Percentiles rank a stretch among this genome's conserved stretches.
Conservation (phyloP, 2,888 invertebrate species). For the Thera britannica region DNA sequence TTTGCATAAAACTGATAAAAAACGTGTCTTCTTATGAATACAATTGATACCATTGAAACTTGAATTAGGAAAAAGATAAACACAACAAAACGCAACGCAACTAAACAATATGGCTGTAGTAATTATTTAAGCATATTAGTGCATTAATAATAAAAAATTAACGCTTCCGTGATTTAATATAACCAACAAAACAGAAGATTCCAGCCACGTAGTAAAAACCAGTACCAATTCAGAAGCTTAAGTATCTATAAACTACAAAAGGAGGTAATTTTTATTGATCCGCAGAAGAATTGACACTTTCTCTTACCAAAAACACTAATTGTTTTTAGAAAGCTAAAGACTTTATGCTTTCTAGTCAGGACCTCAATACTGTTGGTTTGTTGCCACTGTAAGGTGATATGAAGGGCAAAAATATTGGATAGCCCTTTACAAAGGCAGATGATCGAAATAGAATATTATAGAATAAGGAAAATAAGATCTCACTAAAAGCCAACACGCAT, state of each 20-base stretch:
- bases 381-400: background rate
- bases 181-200: background rate
- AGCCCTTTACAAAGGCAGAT: background rate
- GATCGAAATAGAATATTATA: no score
- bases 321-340: slow-evolving; percentile 39
- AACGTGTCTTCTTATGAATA: no score
- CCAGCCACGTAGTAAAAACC: background rate
- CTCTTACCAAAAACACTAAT: slow-evolving; percentile 42
- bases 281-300: slow-evolving; percentile 37
- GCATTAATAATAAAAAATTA: background rate
- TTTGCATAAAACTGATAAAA: no score
- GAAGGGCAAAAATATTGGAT: background rate
- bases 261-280: slow-evolving; percentile 36
- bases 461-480: no score
- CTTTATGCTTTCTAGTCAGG: slow-evolving; percentile 44
- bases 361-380: slow-evolving; percentile 27
- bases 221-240: background rate
- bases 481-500: no score
- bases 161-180: background rate
- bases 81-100: no score
- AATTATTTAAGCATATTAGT: background rate
- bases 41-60: no score
- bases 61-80: no score
- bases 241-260: background rate
- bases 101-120: no score